Percentiles rank a stretch among this genome's conserved stretches.
These are phyloP conservation scores for Polyergus mexicanus DNA, from an alignment of 1,140 invertebrate genomes.

Conservation along the genomic window DNA sequence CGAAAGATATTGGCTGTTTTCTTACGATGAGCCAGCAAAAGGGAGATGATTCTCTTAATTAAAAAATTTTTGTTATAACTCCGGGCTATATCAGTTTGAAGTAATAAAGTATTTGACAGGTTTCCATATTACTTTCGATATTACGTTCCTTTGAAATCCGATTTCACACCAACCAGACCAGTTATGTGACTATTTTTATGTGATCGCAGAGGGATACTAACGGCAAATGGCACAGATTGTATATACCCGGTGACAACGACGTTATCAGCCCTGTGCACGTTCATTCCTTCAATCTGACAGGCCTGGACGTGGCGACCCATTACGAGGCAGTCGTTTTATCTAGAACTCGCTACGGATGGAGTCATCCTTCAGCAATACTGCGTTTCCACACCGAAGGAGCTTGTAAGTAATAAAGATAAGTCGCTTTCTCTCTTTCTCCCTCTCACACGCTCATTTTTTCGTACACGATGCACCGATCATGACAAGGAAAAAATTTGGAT, in stretches of 20 bases:
- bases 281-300: constrained; percentile 89
- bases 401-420: constrained; percentile 83
- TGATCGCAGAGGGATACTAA: constrained; percentile 26
- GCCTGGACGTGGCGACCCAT: constrained; percentile 88
- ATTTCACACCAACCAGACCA: background rate
- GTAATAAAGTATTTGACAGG: constrained; percentile 20
- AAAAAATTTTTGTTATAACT: too few species aligned
- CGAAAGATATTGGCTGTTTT: too few species aligned
- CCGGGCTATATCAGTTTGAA: background rate
- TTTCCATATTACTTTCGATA: background rate
- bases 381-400: constrained; percentile 89
- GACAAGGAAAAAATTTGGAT: constrained; percentile 6
- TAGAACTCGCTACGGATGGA: constrained; percentile 91
- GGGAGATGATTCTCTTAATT: too few species aligned
- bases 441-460: background rate
- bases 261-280: constrained; percentile 89
- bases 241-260: constrained; percentile 89
- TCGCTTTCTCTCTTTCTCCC: constrained; percentile 18
- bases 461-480: constrained; percentile 15
- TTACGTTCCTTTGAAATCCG: background rate
- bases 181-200: background rate
- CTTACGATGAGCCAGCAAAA: too few species aligned
- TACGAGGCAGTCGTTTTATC: constrained; percentile 91
- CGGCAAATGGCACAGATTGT: constrained; percentile 88
- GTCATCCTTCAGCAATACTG: constrained; percentile 88